These are phyloP conservation scores for Trematocara variabile DNA, from an alignment of 2,113 vertebrate species.

Conservation along the genomic window DNA sequence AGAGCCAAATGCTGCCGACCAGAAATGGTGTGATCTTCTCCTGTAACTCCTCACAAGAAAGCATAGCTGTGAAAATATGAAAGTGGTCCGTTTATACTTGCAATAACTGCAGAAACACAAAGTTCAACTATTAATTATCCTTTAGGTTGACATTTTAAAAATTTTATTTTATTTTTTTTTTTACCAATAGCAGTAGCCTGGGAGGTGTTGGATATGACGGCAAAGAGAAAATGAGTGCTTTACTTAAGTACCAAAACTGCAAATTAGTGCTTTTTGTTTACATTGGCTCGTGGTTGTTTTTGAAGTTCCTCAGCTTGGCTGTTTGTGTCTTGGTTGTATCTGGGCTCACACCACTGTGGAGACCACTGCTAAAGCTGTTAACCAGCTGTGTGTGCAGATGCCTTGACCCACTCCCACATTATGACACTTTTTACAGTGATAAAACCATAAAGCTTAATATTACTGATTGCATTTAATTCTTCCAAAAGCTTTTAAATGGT, in stretches of 20 bases:
- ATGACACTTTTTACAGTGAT: neutral
- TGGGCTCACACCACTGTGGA: neutral
- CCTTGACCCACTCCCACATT: neutral
- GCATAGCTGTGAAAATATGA: neutral
- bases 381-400: conserved; percentile 8
- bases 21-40: neutral
- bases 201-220: neutral
- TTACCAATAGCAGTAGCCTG: neutral
- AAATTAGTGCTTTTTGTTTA: neutral
- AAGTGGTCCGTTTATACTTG: neutral
- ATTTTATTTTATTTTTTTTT: neutral
- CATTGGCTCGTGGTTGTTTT: neutral
- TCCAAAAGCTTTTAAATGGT: neutral
- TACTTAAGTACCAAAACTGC: neutral
- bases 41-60: neutral
- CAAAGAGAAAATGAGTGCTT: neutral
- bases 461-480: neutral
- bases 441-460: neutral
- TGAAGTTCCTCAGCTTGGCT: neutral
- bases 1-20: neutral
- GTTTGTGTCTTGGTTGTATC: neutral
- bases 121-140: neutral
- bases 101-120: neutral
- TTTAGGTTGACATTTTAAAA: neutral
- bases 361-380: conserved; percentile 12